Evolutionary conservation across 1,140 invertebrate species (phyloP).

Genomic region (Caenorhabditis remanei): DNA sequence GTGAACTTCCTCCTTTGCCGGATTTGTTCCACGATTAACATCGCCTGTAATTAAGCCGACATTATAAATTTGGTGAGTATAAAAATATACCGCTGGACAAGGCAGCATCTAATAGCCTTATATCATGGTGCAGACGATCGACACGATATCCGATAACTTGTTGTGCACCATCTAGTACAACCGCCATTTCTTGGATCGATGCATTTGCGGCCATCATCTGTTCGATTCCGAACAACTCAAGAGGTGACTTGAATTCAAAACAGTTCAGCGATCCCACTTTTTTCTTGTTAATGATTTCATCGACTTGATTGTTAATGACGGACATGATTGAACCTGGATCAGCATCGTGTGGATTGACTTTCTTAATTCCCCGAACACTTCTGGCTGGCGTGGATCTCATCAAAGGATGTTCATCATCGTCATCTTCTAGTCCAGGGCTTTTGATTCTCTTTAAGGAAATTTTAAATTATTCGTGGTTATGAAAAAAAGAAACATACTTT

Average conservation of each 20-base stretch:
- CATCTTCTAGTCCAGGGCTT: not conserved
- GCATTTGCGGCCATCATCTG: constrained; percentile 20
- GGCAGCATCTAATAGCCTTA: not conserved
- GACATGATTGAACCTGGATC: not conserved
- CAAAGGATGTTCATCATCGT: not conserved
- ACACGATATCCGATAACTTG: not conserved
- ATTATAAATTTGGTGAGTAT: not conserved
- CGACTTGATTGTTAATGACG: not conserved
- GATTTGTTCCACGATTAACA: not conserved
- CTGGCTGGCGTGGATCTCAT: not conserved
- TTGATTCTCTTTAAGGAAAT: not conserved
- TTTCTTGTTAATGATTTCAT: constrained; percentile 4
- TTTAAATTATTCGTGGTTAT: too few species aligned
- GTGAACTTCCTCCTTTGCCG: not conserved
- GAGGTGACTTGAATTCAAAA: constrained; percentile 12
- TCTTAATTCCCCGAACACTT: constrained; percentile 23
- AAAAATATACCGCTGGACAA: not conserved
- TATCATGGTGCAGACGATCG: constrained; percentile 10
- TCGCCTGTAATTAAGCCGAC: not conserved
- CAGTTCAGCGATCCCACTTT: constrained; percentile 2
- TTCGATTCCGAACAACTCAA: constrained; percentile 4
- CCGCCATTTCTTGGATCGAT: constrained; percentile 20
- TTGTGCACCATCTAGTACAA: constrained; percentile 8
- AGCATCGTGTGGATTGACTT: not conserved
- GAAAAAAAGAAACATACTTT: not conserved